A percentile compares a stretch with the other conserved stretches of the same genome.
These are phyloP conservation scores for Drosophila baimaii DNA, from an alignment of 1,140 invertebrate species.

Conservation along the genomic window DNA sequence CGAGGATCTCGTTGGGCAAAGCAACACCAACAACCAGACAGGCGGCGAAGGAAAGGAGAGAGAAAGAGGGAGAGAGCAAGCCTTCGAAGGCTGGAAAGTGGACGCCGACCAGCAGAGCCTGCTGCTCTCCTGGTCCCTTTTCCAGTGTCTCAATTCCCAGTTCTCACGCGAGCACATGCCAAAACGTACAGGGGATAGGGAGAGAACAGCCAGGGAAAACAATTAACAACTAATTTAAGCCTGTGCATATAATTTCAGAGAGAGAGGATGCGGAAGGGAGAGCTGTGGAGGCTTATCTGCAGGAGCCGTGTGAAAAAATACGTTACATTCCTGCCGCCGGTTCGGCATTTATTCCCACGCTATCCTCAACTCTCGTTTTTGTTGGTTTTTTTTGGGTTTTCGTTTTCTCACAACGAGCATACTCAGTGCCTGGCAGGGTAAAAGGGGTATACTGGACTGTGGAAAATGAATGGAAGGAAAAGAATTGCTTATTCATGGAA, in stretches of 20 bases:
- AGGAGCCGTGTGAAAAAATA: conserved; percentile 64
- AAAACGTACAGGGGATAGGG: conserved; percentile 14
- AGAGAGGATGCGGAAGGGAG: not conserved
- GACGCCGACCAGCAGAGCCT: conserved; percentile 3
- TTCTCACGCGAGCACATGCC: conserved; percentile 65
- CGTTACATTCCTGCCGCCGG: conserved; percentile 48
- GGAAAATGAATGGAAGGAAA: not conserved
- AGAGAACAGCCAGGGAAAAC: conserved; percentile 21
- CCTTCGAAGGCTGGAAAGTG: conserved; percentile 29
- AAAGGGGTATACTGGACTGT: not conserved
- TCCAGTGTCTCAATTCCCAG: conserved; percentile 40
- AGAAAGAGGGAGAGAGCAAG: not conserved
- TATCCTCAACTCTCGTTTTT: conserved; percentile 55
- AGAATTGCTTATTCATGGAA: too few relatives aligned
- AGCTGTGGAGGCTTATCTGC: conserved; percentile 17
- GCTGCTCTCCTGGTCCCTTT: conserved; percentile 56
- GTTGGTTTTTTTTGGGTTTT: conserved; percentile 43
- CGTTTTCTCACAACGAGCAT: conserved; percentile 25
- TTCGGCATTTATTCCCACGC: conserved; percentile 61
- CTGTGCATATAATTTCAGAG: conserved; percentile 43
- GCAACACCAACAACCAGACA: conserved; percentile 14
- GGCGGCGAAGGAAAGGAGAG: not conserved
- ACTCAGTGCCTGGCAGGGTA: not conserved
- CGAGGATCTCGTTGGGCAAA: conserved; percentile 30
- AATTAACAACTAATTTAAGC: conserved; percentile 60